Evolutionary conservation across 2,797 vertebrate genomes (phyloP).

Genomic region (Notolabrus celidotus): DNA sequence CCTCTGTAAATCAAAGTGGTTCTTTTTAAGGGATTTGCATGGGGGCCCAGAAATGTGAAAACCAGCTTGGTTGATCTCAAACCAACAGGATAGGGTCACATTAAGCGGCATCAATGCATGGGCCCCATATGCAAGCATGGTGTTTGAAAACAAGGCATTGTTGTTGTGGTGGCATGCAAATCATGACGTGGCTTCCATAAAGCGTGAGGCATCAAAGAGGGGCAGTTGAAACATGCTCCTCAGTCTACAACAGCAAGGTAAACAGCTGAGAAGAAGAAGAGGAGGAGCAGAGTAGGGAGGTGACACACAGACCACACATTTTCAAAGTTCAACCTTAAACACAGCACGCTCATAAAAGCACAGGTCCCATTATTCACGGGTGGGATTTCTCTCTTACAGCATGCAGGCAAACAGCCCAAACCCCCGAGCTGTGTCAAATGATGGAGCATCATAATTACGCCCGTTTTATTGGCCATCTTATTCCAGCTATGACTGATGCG

Average conservation of each 20-base stretch:
- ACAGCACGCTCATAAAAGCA: conserved; percentile 79
- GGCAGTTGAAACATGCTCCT: conserved; percentile 57
- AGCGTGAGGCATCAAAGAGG: conserved; percentile 53
- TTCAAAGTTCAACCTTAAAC: conserved; percentile 84
- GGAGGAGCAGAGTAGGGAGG: conserved; percentile 46
- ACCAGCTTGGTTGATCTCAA: conserved; percentile 65
- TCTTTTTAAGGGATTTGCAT: conserved; percentile 52
- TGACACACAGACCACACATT: conserved; percentile 86
- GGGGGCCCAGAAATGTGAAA: conserved; percentile 59
- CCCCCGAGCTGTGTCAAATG: conserved; percentile 84
- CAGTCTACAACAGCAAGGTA: conserved; percentile 72
- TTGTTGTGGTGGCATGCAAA: conserved; percentile 59
- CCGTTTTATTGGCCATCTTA: conserved; percentile 88
- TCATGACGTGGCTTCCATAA: conserved; percentile 65
- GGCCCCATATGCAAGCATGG: conserved; percentile 40
- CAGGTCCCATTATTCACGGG: conserved; percentile 84
- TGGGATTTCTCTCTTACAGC: conserved; percentile 78
- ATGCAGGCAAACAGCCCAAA: conserved; percentile 76
- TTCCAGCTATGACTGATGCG: conserved; percentile 87
- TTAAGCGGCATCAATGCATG: conserved; percentile 44
- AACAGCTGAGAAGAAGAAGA: conserved; percentile 63
- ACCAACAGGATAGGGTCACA: conserved; percentile 54
- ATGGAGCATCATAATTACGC: conserved; percentile 87
- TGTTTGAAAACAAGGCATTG: conserved; percentile 56
- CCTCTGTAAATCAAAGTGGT: conserved; percentile 55